Percentiles rank a stretch among this genome's conserved stretches.
These are phyloP conservation scores for Mobula birostris DNA, from an alignment of 2,113 vertebrate genomes.

Conservation along the genomic window DNA sequence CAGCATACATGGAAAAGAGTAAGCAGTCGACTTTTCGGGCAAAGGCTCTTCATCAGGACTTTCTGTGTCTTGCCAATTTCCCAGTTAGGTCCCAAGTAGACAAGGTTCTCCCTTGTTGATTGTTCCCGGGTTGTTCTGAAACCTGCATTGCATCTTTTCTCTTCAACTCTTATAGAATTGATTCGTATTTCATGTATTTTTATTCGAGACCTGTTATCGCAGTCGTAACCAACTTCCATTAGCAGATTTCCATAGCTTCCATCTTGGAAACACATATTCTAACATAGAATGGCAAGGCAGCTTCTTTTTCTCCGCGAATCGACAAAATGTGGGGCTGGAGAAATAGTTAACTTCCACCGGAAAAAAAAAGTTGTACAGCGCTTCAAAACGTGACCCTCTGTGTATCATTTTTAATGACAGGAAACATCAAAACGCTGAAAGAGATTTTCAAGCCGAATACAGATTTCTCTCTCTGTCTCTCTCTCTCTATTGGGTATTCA, in stretches of 20 bases:
- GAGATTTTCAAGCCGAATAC: neutral
- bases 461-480: neutral
- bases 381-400: neutral
- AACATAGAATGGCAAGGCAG: neutral
- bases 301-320: neutral
- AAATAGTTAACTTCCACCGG: neutral
- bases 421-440: slow-evolving; percentile 28
- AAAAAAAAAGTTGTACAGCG: neutral
- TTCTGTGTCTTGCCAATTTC: slow-evolving; percentile 15
- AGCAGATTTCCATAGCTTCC: too few species aligned
- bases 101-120: neutral
- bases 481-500: slow-evolving; percentile 54
- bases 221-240: neutral
- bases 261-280: neutral
- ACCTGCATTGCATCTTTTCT: neutral
- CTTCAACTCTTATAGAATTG: slow-evolving; percentile 5
- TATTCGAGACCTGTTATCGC: neutral
- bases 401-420: neutral
- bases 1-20: too few species aligned
- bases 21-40: too few species aligned
- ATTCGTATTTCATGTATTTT: neutral
- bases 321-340: neutral
- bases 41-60: too few species aligned
- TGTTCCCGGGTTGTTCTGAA: neutral
- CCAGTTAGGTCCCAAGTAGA: neutral